These are phyloP conservation scores for Hypothenemus hampei DNA, from an alignment of 1,140 invertebrate genomes.

Conservation along the genomic window DNA sequence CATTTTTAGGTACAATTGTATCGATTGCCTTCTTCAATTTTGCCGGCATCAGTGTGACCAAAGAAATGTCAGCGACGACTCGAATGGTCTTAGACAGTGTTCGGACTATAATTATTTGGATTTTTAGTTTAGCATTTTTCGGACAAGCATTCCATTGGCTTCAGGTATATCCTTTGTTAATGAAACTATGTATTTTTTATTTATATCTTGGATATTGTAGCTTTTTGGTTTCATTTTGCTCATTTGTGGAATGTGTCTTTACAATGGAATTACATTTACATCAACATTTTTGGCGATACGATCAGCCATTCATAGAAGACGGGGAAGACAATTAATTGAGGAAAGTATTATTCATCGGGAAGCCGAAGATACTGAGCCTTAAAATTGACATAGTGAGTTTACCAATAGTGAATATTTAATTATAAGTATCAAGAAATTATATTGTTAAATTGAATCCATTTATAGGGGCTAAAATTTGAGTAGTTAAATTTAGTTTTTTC, in stretches of 20 bases:
- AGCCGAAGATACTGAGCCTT: constrained; percentile 15
- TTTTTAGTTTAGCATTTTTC: constrained; percentile 63
- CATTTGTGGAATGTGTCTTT: constrained; percentile 39
- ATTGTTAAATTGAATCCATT: too few species aligned
- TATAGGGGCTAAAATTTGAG: too few species aligned
- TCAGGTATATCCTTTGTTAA: constrained; percentile 61
- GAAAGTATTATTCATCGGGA: constrained; percentile 19
- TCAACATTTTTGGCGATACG: constrained; percentile 20
- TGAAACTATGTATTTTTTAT: too few species aligned
- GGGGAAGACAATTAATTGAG: not conserved
- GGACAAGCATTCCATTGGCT: constrained; percentile 79
- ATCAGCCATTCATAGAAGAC: constrained; percentile 11
- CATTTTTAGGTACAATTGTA: constrained; percentile 68
- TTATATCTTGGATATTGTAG: too few species aligned
- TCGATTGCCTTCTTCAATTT: constrained; percentile 98
- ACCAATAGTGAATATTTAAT: too few species aligned
- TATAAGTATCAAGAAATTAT: too few species aligned
- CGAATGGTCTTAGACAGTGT: constrained; percentile 89
- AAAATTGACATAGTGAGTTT: too few species aligned
- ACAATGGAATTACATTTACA: constrained; percentile 36
- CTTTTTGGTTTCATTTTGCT: constrained; percentile 36
- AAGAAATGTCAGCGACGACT: constrained; percentile 87
- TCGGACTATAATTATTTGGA: constrained; percentile 86
- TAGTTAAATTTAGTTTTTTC: too few species aligned
- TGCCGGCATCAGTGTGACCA: constrained; percentile 92